Evolutionary conservation across 2,113 vertebrate genomes (phyloP).

Genomic region (Phalacrocorax carbo): DNA sequence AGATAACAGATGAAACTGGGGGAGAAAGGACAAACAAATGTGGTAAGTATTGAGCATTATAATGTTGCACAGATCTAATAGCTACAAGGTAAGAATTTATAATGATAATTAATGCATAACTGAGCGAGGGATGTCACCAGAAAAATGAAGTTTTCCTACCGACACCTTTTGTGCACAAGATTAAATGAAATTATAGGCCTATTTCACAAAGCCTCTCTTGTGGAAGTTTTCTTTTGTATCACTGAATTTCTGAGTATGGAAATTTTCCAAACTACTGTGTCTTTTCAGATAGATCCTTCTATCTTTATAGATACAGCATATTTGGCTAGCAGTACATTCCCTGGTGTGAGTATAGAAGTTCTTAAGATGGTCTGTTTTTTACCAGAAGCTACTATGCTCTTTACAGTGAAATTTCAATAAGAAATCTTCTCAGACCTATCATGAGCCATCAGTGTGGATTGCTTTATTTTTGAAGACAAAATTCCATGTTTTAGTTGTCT

Average conservation of each 20-base stretch:
- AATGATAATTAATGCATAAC: constrained; percentile 12
- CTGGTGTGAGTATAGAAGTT: not conserved
- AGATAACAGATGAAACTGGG: not conserved
- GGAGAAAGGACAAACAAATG: not conserved
- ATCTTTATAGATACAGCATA: not conserved
- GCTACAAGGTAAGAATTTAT: constrained; percentile 6
- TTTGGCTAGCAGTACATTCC: not conserved
- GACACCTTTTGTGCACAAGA: not conserved
- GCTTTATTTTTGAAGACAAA: not conserved
- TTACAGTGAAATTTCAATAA: not conserved
- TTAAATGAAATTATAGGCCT: not conserved
- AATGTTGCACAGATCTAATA: not conserved
- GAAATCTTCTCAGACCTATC: not conserved
- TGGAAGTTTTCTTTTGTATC: not conserved
- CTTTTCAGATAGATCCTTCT: not conserved
- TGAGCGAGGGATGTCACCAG: not conserved
- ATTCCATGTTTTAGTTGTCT: not conserved
- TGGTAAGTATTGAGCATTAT: not conserved
- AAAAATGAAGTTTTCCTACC: constrained; percentile 22
- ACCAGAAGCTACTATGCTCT: not conserved
- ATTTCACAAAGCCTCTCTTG: not conserved
- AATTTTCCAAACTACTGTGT: not conserved
- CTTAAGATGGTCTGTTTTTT: not conserved
- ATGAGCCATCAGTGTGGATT: fast-evolving
- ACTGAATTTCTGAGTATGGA: not conserved